Conservation (phyloP, 2,113 vertebrate genomes). For the Camelus dromedarius region DNA sequence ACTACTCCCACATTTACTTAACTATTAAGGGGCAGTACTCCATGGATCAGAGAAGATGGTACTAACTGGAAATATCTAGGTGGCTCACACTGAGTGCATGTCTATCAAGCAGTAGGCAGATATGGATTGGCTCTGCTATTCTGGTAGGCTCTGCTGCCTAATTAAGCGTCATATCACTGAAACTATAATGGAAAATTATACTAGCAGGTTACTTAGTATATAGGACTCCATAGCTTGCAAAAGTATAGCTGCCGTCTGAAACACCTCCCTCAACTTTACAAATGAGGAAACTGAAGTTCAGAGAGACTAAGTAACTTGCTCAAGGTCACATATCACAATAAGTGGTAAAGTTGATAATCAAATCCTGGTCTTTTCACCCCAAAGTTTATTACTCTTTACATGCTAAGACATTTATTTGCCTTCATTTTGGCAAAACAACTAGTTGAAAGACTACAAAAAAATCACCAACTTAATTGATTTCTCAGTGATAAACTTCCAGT, state of each 20-base stretch:
- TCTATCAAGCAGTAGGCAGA: neutral
- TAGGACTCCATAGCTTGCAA: neutral
- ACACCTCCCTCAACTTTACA: neutral
- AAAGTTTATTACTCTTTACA: neutral
- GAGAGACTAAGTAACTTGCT: neutral
- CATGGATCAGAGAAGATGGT: neutral
- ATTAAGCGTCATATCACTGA: neutral
- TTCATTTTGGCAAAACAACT: constrained; percentile 6
- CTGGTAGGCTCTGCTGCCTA: neutral
- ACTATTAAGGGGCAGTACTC: neutral
- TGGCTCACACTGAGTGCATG: neutral
- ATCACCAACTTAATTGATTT: constrained; percentile 8
- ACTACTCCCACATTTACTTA: constrained; percentile 6
- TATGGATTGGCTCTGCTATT: neutral
- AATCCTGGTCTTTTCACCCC: neutral
- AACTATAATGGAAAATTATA: neutral
- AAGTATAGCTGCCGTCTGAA: neutral
- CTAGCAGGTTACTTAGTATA: neutral
- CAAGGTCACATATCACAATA: neutral
- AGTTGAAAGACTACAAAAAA: constrained; percentile 2
- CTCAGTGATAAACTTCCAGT: neutral
- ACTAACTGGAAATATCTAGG: neutral
- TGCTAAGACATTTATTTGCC: neutral
- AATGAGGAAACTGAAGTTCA: constrained; percentile 28
- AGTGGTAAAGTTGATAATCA: neutral